phyloP scores from a whole-genome alignment of 2,888 invertebrate genomes.

The Crepidodera aurea region DNA sequence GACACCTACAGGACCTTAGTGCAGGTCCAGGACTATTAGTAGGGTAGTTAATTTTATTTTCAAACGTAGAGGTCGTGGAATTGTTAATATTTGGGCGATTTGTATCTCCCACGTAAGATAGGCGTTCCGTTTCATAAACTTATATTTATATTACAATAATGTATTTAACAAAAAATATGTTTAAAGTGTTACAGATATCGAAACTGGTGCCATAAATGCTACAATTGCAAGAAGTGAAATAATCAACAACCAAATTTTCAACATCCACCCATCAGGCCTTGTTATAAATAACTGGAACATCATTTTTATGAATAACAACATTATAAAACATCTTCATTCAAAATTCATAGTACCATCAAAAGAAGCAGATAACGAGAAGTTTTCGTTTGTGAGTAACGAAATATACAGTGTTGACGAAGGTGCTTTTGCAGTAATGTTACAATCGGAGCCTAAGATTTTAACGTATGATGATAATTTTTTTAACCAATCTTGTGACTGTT shows the following conservation, averaged over 20 bases:
- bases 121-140: too few species aligned
- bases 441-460: conserved; percentile 63
- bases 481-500: conserved; percentile 70
- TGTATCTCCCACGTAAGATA: too few species aligned
- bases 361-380: conserved; percentile 55
- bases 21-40: too few species aligned
- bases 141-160: too few species aligned
- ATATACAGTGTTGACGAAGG: conserved; percentile 62
- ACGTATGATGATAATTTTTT: conserved; percentile 70
- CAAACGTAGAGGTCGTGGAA: too few species aligned
- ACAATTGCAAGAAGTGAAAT: conserved; percentile 70
- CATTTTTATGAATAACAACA: conserved; percentile 70
- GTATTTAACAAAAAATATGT: conserved; percentile 17
- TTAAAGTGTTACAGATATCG: conserved; percentile 70
- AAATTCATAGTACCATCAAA: conserved; percentile 58
- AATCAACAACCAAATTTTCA: conserved; percentile 68
- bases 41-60: too few species aligned
- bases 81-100: too few species aligned
- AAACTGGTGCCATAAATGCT: conserved; percentile 70
- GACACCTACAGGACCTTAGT: too few species aligned
- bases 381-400: conserved; percentile 68
- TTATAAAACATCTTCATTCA: conserved; percentile 66
- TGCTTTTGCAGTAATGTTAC: conserved; percentile 69
- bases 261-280: conserved; percentile 68
- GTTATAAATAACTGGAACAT: conserved; percentile 72